Percentiles rank a stretch among this genome's conserved stretches.
Evolutionary conservation across 2,797 vertebrate species (phyloP).

Genomic region (Paramormyrops hopkinsi): DNA sequence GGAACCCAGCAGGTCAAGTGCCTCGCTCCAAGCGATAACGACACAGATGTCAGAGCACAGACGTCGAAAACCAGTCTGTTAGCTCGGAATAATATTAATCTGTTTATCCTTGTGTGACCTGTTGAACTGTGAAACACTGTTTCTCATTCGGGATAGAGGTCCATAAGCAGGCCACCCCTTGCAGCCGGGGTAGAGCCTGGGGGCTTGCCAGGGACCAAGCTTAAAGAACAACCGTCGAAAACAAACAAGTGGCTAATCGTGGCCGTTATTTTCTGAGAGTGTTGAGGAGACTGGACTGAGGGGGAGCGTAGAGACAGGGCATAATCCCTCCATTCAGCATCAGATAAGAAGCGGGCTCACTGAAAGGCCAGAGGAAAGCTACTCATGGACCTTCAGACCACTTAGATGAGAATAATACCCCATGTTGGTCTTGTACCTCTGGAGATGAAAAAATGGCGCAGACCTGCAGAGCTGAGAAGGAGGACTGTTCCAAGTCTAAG

Average conservation of each 20-base stretch:
- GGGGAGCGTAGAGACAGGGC: neutral
- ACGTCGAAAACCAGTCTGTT: neutral
- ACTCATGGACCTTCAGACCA: neutral
- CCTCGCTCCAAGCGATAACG: neutral
- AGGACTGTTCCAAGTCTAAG: neutral
- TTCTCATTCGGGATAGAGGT: neutral
- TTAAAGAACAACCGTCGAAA: neutral
- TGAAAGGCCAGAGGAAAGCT: neutral
- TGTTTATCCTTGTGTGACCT: neutral
- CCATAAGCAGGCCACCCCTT: neutral
- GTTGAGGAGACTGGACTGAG: neutral
- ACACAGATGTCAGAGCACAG: neutral
- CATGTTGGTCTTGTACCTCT: neutral
- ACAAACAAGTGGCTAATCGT: neutral
- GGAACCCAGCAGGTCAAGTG: neutral
- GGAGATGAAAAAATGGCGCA: neutral
- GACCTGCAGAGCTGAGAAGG: neutral
- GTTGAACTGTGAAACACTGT: neutral
- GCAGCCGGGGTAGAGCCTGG: neutral
- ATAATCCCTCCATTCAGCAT: neutral
- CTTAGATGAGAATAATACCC: neutral
- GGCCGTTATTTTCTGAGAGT: neutral
- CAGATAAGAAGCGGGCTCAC: neutral
- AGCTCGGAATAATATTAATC: neutral
- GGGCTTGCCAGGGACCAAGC: neutral